Evolutionary conservation across 2,113 vertebrate genomes (phyloP).

Genomic region (Romanogobio albipinnatus): DNA sequence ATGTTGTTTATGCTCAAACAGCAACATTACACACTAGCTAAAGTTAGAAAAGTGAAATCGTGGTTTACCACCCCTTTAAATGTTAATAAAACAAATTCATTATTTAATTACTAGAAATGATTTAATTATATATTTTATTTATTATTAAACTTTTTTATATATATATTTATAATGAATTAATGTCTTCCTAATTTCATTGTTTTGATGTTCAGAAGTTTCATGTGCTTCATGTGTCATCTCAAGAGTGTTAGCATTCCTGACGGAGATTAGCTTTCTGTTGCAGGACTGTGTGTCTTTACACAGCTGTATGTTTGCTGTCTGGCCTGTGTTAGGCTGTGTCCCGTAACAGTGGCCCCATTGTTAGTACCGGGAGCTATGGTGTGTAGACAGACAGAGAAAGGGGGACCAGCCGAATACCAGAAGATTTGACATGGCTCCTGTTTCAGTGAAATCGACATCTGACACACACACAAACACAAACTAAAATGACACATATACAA

Average conservation of each 20-base stretch:
- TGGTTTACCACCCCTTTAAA: too few relatives aligned
- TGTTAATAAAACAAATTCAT: background rate
- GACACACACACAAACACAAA: conserved; percentile 36
- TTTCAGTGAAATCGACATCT: conserved; percentile 47
- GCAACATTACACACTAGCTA: too few relatives aligned
- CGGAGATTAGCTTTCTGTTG: conserved; percentile 13
- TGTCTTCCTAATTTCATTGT: background rate
- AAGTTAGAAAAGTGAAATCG: too few relatives aligned
- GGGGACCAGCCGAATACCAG: conserved; percentile 52
- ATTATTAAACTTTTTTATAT: background rate
- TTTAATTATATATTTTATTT: background rate
- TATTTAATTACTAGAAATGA: background rate
- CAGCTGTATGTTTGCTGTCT: conserved; percentile 52
- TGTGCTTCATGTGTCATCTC: conserved; percentile 7
- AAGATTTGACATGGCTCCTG: conserved; percentile 58
- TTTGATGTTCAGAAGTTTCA: background rate
- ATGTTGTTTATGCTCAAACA: too few relatives aligned
- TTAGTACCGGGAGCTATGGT: conserved; percentile 54
- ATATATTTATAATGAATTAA: background rate
- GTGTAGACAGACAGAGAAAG: conserved; percentile 53
- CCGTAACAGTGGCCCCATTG: conserved; percentile 65
- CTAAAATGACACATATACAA: conserved; percentile 15
- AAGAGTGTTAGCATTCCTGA: background rate
- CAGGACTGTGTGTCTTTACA: conserved; percentile 21
- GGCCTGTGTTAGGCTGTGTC: conserved; percentile 35